Percentiles rank a stretch among this genome's conserved stretches.
Conservation (phyloP, 2,113 vertebrate genomes). For the Halcyon malimbica region DNA sequence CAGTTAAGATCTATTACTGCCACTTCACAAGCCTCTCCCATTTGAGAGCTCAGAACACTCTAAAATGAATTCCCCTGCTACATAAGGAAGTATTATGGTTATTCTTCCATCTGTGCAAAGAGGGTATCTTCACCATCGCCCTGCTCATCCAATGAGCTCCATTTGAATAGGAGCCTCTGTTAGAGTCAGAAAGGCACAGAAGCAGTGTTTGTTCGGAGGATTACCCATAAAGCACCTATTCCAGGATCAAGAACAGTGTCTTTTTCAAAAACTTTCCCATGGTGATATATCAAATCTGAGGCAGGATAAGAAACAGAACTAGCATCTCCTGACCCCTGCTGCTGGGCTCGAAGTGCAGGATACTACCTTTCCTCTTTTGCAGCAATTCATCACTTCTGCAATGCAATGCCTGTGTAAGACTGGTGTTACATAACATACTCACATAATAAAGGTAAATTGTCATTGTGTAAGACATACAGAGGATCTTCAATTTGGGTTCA, state of each 20-base stretch:
- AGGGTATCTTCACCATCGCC: conserved; percentile 53
- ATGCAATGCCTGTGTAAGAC: background rate
- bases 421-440: conserved; percentile 23
- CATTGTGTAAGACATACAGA: background rate
- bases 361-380: conserved; percentile 47
- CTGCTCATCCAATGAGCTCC: conserved; percentile 46
- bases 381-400: conserved; percentile 45
- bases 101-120: conserved; percentile 48
- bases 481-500: background rate
- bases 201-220: conserved; percentile 63
- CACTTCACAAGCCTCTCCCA: conserved; percentile 35
- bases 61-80: conserved; percentile 22
- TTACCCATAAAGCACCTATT: conserved; percentile 67
- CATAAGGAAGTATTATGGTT: conserved; percentile 56
- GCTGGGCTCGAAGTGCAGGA: conserved; percentile 48
- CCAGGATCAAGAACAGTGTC: conserved; percentile 67
- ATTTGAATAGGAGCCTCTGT: conserved; percentile 68
- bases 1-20: conserved; percentile 61
- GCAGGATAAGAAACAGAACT: conserved; percentile 63
- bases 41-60: background rate
- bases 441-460: background rate
- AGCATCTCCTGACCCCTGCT: conserved; percentile 71
- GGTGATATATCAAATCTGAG: conserved; percentile 66
- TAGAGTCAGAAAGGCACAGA: conserved; percentile 60
- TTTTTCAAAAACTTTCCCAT: conserved; percentile 67